Base-by-base conservation (phyloP, 2,113 vertebrate genomes). In the Prolemur simus region DNA sequence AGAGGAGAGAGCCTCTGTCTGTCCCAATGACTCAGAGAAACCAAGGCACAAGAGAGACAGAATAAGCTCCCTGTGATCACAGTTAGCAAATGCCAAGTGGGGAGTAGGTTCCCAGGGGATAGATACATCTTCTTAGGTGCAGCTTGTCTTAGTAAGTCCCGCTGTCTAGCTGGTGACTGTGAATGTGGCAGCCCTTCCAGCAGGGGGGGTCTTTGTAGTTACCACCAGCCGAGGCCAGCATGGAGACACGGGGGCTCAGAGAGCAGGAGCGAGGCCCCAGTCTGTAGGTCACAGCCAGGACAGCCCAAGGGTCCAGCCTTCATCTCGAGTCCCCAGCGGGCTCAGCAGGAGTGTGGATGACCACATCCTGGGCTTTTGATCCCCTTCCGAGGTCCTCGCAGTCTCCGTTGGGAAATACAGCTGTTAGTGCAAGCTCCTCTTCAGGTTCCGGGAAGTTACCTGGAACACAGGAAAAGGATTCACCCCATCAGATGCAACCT, bases 371-470 rank as follows among this genome's bases (percentile, higher is more conserved):
- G 69, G 96, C 92, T 81, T 74, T 92, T 0, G 1, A 5, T 1
- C 14, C 77, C 92, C 77, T 90, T 49, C 85, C 47, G 18, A 73
- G 82, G 63, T 97, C 98, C 82, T 98, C 98, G 0, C 94, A 98
- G 85, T 96, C 98, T 89, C 98, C 98, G 0, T 96, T 98, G 71
- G 96, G 97, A 39, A 96, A 78, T 5, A 99, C 34, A 32, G 95
- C 94, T 18, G 98, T 98, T 91, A 99, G 97, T 15, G 98, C 98
- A 89, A 99, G 73, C 71, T 97, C 98, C 81, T 98, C 98, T 71
- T 98, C 97, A 0, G 92, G 49, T 45, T 98, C 93, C 91, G 91
- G 97, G 14, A 47, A 34, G 56, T 71, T 21, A 76, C 37, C 99
- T 99, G 87, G 47, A 96, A 96, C 92, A 83, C 52, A 97, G 54